phyloP scores from a whole-genome alignment of 2,113 vertebrate genomes.

The Psilopogon haemacephalus region DNA sequence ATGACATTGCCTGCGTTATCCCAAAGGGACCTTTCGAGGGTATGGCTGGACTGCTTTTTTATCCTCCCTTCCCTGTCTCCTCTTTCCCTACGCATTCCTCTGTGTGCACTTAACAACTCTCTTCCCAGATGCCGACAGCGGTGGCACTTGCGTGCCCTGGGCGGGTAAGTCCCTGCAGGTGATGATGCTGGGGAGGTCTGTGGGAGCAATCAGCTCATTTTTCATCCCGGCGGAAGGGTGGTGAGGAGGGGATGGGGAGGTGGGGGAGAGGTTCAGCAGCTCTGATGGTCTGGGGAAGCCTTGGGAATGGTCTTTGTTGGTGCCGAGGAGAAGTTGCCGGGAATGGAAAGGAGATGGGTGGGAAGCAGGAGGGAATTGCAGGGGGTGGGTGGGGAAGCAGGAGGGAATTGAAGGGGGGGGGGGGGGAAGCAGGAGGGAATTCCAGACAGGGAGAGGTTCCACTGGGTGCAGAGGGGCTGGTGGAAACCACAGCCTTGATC shows the following conservation, averaged over 20 bases:
- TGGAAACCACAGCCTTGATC: not conserved
- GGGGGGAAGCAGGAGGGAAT: too few relatives aligned
- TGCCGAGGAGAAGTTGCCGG: not conserved
- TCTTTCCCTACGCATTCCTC: not conserved
- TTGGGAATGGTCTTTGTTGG: rapidly evolving
- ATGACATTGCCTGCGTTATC: not conserved
- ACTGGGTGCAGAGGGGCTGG: not conserved
- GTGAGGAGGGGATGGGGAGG: not conserved
- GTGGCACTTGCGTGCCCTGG: not conserved
- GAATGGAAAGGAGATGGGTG: rapidly evolving
- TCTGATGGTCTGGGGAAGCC: not conserved
- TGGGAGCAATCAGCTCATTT: not conserved
- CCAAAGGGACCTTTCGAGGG: slow-evolving; percentile 1
- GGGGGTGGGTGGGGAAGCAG: too few relatives aligned
- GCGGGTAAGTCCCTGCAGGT: slow-evolving; percentile 3
- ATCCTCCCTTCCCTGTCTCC: not conserved
- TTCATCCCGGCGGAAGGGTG: not conserved
- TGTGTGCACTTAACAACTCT: not conserved
- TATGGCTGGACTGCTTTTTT: not conserved
- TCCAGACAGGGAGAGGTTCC: rapidly evolving
- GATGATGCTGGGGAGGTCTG: not conserved
- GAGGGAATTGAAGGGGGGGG: too few relatives aligned
- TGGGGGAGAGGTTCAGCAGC: not conserved
- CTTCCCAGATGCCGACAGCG: not conserved
- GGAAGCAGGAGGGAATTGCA: too few relatives aligned